A percentile compares a stretch with the other conserved stretches of the same genome.
Conservation (phyloP, 2,888 invertebrate species). For the Drosophila falleni region DNA sequence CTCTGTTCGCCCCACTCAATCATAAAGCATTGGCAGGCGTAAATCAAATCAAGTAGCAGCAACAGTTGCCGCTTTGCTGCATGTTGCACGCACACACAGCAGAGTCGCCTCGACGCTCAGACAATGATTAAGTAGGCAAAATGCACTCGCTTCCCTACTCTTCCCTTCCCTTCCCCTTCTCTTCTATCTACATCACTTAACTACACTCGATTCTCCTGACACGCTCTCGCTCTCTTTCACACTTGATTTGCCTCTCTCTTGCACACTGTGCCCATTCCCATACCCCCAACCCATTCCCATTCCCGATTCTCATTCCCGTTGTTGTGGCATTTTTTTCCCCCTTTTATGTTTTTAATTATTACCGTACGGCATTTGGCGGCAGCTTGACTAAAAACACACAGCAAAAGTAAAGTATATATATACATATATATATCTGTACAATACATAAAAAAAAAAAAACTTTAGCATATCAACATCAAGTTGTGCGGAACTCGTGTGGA, state of each 20-base stretch:
- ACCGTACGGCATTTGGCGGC: conserved; percentile 71
- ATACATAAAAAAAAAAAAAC: conserved; percentile 23
- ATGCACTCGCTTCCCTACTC: conserved; percentile 51
- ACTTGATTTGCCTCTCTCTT: conserved; percentile 3
- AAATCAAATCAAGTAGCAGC: conserved; percentile 78
- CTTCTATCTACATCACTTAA: conserved; percentile 4
- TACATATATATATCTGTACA: conserved; percentile 4
- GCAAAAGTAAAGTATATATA: conserved; percentile 15
- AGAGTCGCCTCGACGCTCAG: conserved; percentile 60
- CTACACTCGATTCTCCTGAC: conserved; percentile 10
- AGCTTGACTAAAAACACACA: conserved; percentile 56
- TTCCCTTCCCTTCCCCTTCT: not conserved
- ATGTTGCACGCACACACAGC: conserved; percentile 79
- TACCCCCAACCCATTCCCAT: conserved; percentile 8
- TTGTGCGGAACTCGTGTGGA: conserved; percentile 49
- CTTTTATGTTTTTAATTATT: conserved; percentile 78
- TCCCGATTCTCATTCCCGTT: conserved; percentile 54
- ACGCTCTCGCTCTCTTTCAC: conserved; percentile 16
- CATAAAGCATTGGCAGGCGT: conserved; percentile 81
- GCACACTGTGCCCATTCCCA: conserved; percentile 42
- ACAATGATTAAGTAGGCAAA: conserved; percentile 80
- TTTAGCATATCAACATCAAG: conserved; percentile 50
- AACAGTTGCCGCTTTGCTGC: conserved; percentile 60
- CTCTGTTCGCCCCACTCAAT: conserved; percentile 70
- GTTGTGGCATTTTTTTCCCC: conserved; percentile 60